Base-by-base conservation (phyloP, 2,888 invertebrate genomes). In the Apantesis nais region DNA sequence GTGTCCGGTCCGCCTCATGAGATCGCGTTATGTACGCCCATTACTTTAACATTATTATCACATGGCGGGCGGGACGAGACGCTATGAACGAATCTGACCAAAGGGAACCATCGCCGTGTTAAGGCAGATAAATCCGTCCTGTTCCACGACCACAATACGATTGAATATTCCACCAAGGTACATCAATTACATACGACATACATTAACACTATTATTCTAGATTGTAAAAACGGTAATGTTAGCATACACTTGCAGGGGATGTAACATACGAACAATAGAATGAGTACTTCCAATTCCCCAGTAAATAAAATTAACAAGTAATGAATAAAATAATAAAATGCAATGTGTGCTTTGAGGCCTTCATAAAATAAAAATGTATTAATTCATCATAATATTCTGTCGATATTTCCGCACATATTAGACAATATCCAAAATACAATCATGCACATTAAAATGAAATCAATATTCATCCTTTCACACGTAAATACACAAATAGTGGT, bases 401-500 rank as follows among this genome's bases (percentile, higher is more conserved):
- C 62, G 64, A 84, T 78, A 78, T 73, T 81, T 79, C 76, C 78
- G 78, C 76, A 77, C 75, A 72, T 80, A 80, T 79, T 83, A 77
- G 74, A 78, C 71, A 71, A 71, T 74, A 76, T 79, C 74, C 77
- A 79, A 82, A 83, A 78, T 81, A 83, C 83, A 87, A 88, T 86
- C 86, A 90, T 88, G 85, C 88, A 87, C 82, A 86, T 77, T 78
- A 80, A 88, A 88, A 87, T 88, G 84, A 90, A 92, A 89, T 87
- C 84, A 84, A 84, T 84, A 86, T 84, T 85, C 86, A 90, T 85
- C 85, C 90, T 87, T 90, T 89, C 91, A 93, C 90, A 91, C 90
- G 87, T 86, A 89, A 90, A 90, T 92, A 91, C 91, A 91, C 88
- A 90, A 90, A 88, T 85, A 89, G 89, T 88, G 89, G 89, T 90